Evolutionary conservation across 2,797 vertebrate species (phyloP).

Genomic region (Pelobates cultripes): DNA sequence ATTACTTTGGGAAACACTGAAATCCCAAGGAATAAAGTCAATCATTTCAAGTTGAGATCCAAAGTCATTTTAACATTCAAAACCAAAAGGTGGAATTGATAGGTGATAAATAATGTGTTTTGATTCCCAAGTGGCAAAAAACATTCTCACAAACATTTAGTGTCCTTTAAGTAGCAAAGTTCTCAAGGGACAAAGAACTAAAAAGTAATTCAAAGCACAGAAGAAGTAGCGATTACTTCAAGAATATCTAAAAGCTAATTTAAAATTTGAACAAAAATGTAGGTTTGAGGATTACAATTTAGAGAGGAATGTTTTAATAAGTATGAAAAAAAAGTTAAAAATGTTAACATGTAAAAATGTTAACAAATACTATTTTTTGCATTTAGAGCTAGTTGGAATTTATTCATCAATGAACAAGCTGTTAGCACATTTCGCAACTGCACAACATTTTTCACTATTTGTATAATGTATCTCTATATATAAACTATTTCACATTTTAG

Average conservation of each 20-base stretch:
- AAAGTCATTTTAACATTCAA: constrained; percentile 57
- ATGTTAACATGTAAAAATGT: no score
- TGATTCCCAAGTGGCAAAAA: not conserved
- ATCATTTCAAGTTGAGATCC: constrained; percentile 69
- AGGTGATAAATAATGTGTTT: constrained; percentile 12
- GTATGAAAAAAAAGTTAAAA: no score
- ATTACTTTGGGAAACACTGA: constrained; percentile 62
- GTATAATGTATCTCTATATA: no score
- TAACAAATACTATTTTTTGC: no score
- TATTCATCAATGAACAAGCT: no score
- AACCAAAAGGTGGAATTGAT: constrained; percentile 26
- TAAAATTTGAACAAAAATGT: not conserved
- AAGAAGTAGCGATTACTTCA: not conserved
- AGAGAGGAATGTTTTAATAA: no score
- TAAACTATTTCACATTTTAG: no score
- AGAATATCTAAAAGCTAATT: not conserved
- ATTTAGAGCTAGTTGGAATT: no score
- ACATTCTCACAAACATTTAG: constrained; percentile 13
- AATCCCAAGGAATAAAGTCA: constrained; percentile 64
- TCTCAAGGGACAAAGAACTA: constrained; percentile 4
- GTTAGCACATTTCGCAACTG: no score
- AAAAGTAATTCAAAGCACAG: constrained; percentile 16
- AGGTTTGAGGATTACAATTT: no score
- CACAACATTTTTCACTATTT: no score
- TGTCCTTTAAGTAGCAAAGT: constrained; percentile 6